Conservation (phyloP, 1,140 invertebrate genomes). For the Trichogramma pretiosum region DNA sequence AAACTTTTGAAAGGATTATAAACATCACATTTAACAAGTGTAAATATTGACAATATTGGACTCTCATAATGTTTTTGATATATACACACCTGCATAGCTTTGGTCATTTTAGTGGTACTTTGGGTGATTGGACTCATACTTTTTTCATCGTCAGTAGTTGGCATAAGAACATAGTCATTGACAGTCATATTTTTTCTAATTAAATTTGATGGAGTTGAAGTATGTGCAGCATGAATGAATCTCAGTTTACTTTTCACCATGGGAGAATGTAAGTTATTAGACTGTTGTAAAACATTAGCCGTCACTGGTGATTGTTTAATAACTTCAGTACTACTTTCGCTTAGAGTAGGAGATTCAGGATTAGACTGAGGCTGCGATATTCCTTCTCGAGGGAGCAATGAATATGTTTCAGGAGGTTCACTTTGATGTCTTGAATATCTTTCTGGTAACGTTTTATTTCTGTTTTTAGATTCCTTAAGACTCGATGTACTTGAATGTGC, state of each 20-base stretch:
- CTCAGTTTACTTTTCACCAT: slow-evolving; percentile 27
- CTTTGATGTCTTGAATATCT: slow-evolving; percentile 28
- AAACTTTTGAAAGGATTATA: too few relatives aligned
- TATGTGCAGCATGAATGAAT: slow-evolving; percentile 32
- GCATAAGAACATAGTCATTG: slow-evolving; percentile 46
- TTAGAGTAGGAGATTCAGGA: too few relatives aligned
- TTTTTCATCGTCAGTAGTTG: slow-evolving; percentile 52
- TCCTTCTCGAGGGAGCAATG: too few relatives aligned
- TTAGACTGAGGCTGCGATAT: too few relatives aligned
- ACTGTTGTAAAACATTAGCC: too few relatives aligned
- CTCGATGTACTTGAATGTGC: slow-evolving; percentile 6
- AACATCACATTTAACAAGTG: too few relatives aligned
- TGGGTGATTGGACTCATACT: slow-evolving; percentile 82
- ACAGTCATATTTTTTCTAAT: slow-evolving; percentile 37
- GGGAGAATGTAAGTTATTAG: slow-evolving; percentile 24
- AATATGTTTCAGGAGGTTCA: slow-evolving; percentile 31
- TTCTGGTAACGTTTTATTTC: neutral
- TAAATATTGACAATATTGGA: too few relatives aligned
- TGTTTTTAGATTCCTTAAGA: slow-evolving; percentile 11
- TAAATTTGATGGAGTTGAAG: slow-evolving; percentile 40
- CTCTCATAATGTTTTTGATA: too few relatives aligned
- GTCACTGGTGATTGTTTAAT: too few relatives aligned
- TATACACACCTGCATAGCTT: slow-evolving; percentile 76
- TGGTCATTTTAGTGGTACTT: slow-evolving; percentile 73
- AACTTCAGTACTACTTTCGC: too few relatives aligned